Evolutionary conservation across 2,888 invertebrate species (phyloP), one percentile per base, ranked within the genome.

Genomic region (Sesia apiformis): DNA sequence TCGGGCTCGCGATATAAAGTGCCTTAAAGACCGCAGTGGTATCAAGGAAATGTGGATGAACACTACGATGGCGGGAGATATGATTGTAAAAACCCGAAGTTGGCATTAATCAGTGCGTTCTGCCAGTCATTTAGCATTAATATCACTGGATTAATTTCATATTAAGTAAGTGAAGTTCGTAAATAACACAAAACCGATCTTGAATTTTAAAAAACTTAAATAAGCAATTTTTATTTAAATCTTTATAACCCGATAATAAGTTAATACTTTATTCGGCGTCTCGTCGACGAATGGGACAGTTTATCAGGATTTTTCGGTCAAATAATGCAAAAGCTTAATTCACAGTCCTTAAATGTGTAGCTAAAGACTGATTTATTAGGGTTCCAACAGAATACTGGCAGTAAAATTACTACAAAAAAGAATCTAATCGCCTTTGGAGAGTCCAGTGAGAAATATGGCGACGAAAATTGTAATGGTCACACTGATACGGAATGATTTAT

Each of bases 351-450:
- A 56, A 55, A 46, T 46, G 46, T 46, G 46, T 46, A 23, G 46
- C 46, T 23, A 72, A 75, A 64, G 76, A 72, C 76, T 78, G 84
- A 85, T 85, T 85, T 85, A 85, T 85, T 75, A 69, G 72, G 83
- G 82, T 76, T 69, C 23, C 23, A 23, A 23, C 52, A 39, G 40
- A 39, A 39, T 39, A 39, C 6, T 40, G n/a, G 66, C 57, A 56
- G 57, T 23, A 23, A 23, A 23, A 23, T 23, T 23, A 23, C 23
- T 23, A 46, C 46, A 46, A 46, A 46, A 46, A 46, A 46, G 23
- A 46, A 8, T 4, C 46, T 52, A 56, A 69, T 74, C 8, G 66
- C 69, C 61, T 59, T 72, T 73, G 78, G 72, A 63, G 60, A 60
- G 59, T 66, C 63, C 66, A 72, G 73, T 69, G 74, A 66, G 74